Conservation (phyloP, 2,113 vertebrate species). For the Oryzias melastigma region DNA sequence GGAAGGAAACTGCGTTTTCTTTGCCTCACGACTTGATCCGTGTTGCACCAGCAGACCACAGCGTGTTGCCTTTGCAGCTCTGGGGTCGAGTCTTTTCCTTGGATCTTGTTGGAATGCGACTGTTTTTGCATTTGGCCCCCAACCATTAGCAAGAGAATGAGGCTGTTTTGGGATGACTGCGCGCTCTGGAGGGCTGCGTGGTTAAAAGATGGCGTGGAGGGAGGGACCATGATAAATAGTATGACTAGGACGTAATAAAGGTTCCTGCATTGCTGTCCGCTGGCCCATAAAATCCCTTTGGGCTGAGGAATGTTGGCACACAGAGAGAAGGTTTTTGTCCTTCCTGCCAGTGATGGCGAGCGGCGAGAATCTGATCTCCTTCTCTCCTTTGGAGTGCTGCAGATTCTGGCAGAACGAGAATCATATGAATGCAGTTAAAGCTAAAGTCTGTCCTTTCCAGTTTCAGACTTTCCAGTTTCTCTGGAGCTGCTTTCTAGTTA, state of each 20-base stretch:
- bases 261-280: constrained; percentile 75
- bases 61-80: constrained; percentile 35
- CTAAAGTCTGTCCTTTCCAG: constrained; percentile 23
- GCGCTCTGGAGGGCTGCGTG: constrained; percentile 36
- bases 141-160: constrained; percentile 68
- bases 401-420: constrained; percentile 48
- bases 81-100: constrained; percentile 23
- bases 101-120: constrained; percentile 49
- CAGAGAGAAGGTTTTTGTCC: constrained; percentile 65
- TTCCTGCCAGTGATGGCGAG: constrained; percentile 54
- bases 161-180: constrained; percentile 43
- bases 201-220: constrained; percentile 37
- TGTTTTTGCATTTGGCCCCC: constrained; percentile 38
- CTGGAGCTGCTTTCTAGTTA: neutral
- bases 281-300: constrained; percentile 78
- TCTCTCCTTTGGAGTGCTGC: constrained; percentile 15
- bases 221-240: constrained; percentile 69
- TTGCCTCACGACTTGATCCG: neutral
- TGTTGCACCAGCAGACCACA: constrained; percentile 1
- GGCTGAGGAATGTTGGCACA: constrained; percentile 72
- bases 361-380: constrained; percentile 41
- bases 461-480: constrained; percentile 13
- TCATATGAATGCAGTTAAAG: constrained; percentile 31
- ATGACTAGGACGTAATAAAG: constrained; percentile 73
- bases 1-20: too few relatives aligned